Evolutionary conservation across 1,140 invertebrate species (phyloP), one percentile per base, ranked within the genome.

Genomic region (Sitobion miscanthi): DNA sequence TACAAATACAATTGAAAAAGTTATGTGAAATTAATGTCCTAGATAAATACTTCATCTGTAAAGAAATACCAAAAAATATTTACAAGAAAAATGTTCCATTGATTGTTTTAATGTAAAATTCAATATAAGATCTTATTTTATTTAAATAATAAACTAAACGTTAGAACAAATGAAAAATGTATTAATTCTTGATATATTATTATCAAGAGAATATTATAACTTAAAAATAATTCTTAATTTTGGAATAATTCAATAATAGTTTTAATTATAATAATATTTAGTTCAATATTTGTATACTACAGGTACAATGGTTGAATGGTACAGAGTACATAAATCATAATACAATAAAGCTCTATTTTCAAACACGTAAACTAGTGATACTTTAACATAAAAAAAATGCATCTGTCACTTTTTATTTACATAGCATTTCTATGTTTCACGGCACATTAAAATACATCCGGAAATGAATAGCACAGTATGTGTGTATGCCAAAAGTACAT

Each of bases 371-470:
- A 77, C 62, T 77, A 77, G 30, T n/a, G 62, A 77, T 90, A 45
- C n/a, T 45, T 42, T 62, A 69, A 11, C 6, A 30, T 90, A 54
- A 69, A 62, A 69, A 57, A 82, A 91, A 54, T 54, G 47, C 62
- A 38, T 82, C 49, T 49, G n/a, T 82, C 47, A 83, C 62, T 83
- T 92, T 83, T 92, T 77, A 35, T 52, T 93, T 93, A 57, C 23
- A 30, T 23, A 25, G 47, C 52, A n/a, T 82, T 35, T 47, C 8
- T 25, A 45, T 23, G 82, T 93, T 52, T 38, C n/a, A 91, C 47
- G 82, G 47, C 49, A 57, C 91, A 93, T 93, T 93, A 93, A 93
- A 85, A 83, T 30, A 86, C 49, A 85, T 85, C 82, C 91, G 82
- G 82, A 86, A 93, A 86, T 49, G 91, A 86, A 86, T 93, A 86